These are phyloP conservation scores for Homalodisca vitripennis DNA, from an alignment of 1,140 invertebrate species.

Conservation along the genomic window DNA sequence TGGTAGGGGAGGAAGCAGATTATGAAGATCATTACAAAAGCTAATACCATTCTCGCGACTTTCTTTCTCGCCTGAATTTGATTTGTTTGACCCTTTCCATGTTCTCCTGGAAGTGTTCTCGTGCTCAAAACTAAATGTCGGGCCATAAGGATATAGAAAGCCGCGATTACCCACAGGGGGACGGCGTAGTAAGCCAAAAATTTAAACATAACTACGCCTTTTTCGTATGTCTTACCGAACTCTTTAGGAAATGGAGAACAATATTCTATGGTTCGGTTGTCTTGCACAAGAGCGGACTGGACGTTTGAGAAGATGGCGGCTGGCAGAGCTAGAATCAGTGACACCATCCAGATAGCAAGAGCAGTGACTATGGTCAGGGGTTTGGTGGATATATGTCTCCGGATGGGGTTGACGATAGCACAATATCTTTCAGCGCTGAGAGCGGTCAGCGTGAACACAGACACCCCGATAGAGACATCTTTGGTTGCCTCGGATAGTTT, in stretches of 20 bases:
- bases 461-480: slow-evolving; percentile 88
- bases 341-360: slow-evolving; percentile 84
- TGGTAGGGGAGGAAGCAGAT: slow-evolving; percentile 87
- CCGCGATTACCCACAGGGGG: slow-evolving; percentile 77
- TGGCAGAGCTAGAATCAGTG: slow-evolving; percentile 74
- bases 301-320: slow-evolving; percentile 73
- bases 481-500: slow-evolving; percentile 85
- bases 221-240: slow-evolving; percentile 51
- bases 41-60: slow-evolving; percentile 87
- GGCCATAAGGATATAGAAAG: slow-evolving; percentile 87
- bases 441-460: slow-evolving; percentile 88
- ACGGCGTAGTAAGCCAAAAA: slow-evolving; percentile 81
- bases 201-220: slow-evolving; percentile 55
- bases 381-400: slow-evolving; percentile 56
- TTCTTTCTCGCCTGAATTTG: slow-evolving; percentile 58
- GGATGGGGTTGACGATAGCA: slow-evolving; percentile 86
- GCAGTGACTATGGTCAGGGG: slow-evolving; percentile 54
- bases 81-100: slow-evolving; percentile 52
- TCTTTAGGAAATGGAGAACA: slow-evolving; percentile 65
- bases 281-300: slow-evolving; percentile 49
- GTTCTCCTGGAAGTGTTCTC: slow-evolving; percentile 72
- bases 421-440: slow-evolving; percentile 86
- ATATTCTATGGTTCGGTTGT: slow-evolving; percentile 57
- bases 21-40: slow-evolving; percentile 88
- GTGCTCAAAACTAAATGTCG: slow-evolving; percentile 76